Percentiles rank a stretch among this genome's conserved stretches.
Conservation (phyloP, 2,888 invertebrate species). For the Meteorus colon region DNA sequence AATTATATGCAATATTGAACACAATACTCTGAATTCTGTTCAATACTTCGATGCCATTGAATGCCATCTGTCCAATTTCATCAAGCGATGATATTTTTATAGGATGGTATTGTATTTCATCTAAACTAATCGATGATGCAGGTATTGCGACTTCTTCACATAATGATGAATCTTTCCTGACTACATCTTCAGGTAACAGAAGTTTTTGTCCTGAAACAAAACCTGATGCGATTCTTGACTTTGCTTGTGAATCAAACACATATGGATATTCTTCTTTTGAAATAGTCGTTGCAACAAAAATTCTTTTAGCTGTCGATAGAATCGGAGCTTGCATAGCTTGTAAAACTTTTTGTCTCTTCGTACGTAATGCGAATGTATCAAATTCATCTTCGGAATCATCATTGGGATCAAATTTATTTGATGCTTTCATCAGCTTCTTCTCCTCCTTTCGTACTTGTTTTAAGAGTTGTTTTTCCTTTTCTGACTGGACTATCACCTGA, state of each 20-base stretch:
- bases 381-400: slow-evolving; percentile 74
- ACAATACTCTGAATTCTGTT: slow-evolving; percentile 98
- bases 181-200: slow-evolving; percentile 85
- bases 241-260: slow-evolving; percentile 88
- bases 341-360: slow-evolving; percentile 73
- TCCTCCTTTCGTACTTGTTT: slow-evolving; percentile 90
- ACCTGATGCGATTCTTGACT: slow-evolving; percentile 81
- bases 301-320: slow-evolving; percentile 69
- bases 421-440: slow-evolving; percentile 79
- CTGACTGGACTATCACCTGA: slow-evolving; percentile 89
- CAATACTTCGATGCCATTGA: slow-evolving; percentile 87
- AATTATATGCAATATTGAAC: slow-evolving; percentile 94
- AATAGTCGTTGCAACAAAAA: slow-evolving; percentile 56
- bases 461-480: slow-evolving; percentile 84
- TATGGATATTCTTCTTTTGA: slow-evolving; percentile 82
- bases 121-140: slow-evolving; percentile 77
- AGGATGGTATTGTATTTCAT: slow-evolving; percentile 79
- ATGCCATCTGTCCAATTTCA: slow-evolving; percentile 90
- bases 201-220: slow-evolving; percentile 87
- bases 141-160: slow-evolving; percentile 93
- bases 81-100: slow-evolving; percentile 80
- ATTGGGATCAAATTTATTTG: slow-evolving; percentile 71
- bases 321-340: slow-evolving; percentile 75
- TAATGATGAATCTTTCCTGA: slow-evolving; percentile 81
- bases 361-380: slow-evolving; percentile 75